These are phyloP conservation scores for Lampropteryx suffumata DNA, from an alignment of 2,888 invertebrate species.

Conservation along the genomic window DNA sequence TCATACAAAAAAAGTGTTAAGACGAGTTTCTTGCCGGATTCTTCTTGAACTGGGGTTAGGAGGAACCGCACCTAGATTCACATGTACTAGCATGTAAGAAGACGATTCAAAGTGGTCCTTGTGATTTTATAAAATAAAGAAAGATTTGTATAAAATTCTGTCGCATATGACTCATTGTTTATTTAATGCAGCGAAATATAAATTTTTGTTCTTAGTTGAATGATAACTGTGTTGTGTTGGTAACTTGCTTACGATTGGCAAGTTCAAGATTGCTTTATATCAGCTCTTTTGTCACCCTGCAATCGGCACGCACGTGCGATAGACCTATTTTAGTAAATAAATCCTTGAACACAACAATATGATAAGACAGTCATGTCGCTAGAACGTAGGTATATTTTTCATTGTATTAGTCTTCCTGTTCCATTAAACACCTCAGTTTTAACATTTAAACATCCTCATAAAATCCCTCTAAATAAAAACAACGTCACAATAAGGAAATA, in stretches of 20 bases:
- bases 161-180: too few relatives aligned
- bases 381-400: not conserved
- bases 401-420: conserved; percentile 1
- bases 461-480: not conserved
- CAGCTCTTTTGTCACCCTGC: not conserved
- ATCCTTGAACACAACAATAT: conserved; percentile 17
- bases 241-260: not conserved
- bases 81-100: too few relatives aligned
- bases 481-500: conserved; percentile 1
- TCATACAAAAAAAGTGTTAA: too few relatives aligned
- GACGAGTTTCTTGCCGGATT: too few relatives aligned
- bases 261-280: not conserved
- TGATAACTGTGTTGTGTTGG: too few relatives aligned
- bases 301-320: conserved; percentile 22
- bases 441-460: not conserved
- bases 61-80: too few relatives aligned
- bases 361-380: conserved; percentile 6
- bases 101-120: too few relatives aligned
- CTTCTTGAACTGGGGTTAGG: too few relatives aligned
- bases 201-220: too few relatives aligned
- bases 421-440: not conserved
- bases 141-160: too few relatives aligned
- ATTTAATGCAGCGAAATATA: too few relatives aligned
- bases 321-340: conserved; percentile 25
- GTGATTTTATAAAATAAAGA: too few relatives aligned